Percentiles rank a stretch among this genome's conserved stretches.
Evolutionary conservation across 2,888 invertebrate genomes (phyloP).

Genomic region (Sarcophaga variegata): DNA sequence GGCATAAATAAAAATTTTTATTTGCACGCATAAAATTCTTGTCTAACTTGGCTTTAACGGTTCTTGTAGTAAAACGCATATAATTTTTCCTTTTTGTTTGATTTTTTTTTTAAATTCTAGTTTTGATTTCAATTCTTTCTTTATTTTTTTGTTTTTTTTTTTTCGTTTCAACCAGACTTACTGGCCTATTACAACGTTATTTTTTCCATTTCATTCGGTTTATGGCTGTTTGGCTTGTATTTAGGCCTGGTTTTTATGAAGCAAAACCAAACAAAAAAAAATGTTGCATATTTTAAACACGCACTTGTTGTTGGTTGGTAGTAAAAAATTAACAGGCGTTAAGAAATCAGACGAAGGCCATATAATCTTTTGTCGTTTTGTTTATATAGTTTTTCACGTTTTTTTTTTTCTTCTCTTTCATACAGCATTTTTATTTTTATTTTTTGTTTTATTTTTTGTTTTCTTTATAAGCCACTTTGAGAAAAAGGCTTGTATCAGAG

Average conservation of each 20-base stretch:
- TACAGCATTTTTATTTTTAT: neutral
- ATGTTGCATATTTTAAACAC: conserved; percentile 65
- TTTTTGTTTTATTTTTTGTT: neutral
- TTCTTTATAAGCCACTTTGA: neutral
- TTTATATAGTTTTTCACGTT: conserved; percentile 21
- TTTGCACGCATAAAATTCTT: conserved; percentile 47
- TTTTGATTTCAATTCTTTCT: conserved; percentile 13
- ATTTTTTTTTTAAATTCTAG: conserved; percentile 47
- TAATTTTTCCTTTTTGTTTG: neutral
- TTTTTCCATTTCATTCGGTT: neutral
- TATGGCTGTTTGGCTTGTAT: neutral
- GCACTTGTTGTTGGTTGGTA: conserved; percentile 68
- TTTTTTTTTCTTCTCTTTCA: neutral
- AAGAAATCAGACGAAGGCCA: conserved; percentile 69
- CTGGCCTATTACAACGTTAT: conserved; percentile 20
- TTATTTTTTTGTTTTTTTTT: neutral
- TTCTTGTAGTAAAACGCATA: conserved; percentile 54
- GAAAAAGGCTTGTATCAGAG: conserved; percentile 45
- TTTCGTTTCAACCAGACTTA: conserved; percentile 36
- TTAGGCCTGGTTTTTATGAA: conserved; percentile 31
- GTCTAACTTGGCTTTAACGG: conserved; percentile 36
- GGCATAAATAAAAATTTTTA: neutral
- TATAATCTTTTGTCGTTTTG: conserved; percentile 56
- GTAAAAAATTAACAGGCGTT: conserved; percentile 70
- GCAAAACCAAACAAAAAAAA: neutral